A percentile compares a stretch with the other conserved stretches of the same genome.
Conservation (phyloP, 2,888 invertebrate genomes). For the Drosophila parthenogenetica region DNA sequence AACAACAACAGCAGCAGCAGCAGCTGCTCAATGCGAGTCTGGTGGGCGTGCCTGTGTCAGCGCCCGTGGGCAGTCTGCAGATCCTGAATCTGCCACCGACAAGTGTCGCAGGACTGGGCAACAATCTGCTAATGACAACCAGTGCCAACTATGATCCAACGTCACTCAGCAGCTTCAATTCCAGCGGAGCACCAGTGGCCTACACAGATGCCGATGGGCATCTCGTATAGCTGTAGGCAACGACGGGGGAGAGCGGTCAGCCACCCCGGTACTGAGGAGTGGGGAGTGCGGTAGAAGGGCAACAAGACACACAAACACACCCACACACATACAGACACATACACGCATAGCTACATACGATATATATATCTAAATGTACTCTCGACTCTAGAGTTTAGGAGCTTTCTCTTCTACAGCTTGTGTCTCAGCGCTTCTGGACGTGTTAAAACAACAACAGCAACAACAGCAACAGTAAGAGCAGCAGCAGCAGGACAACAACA, state of each 20-base stretch:
- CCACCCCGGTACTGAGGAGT: conserved; percentile 73
- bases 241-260: conserved; percentile 66
- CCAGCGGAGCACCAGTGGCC: conserved; percentile 75
- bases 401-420: conserved; percentile 48
- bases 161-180: conserved; percentile 84
- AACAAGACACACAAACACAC: conserved; percentile 15
- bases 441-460: conserved; percentile 18
- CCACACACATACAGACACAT: background rate
- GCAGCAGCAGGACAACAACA: conserved; percentile 10
- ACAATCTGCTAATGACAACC: conserved; percentile 82
- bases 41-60: conserved; percentile 68
- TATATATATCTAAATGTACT: conserved; percentile 39
- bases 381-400: conserved; percentile 56
- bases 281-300: background rate
- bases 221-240: conserved; percentile 85
- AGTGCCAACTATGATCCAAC: conserved; percentile 83
- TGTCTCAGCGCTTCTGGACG: conserved; percentile 26
- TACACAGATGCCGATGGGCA: conserved; percentile 85
- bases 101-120: conserved; percentile 84
- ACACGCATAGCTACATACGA: conserved; percentile 16
- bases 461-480: conserved; percentile 10
- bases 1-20: conserved; percentile 86
- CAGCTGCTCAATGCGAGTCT: conserved; percentile 83
- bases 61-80: conserved; percentile 85
- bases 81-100: conserved; percentile 87